These are phyloP conservation scores for Sminthurides bifidus DNA, from an alignment of 1,140 invertebrate species.

Conservation along the genomic window DNA sequence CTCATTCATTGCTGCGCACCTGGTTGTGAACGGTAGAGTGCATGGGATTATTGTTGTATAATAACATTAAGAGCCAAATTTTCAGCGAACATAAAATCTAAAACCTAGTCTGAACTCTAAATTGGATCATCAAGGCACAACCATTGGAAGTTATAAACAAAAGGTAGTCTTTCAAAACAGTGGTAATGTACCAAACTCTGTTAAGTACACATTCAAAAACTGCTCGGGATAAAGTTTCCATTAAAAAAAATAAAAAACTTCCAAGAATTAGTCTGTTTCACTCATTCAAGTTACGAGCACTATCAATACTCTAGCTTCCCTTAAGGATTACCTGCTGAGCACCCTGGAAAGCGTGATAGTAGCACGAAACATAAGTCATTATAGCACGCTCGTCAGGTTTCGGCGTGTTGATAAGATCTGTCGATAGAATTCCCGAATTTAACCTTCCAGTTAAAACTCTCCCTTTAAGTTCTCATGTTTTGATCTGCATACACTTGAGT, in stretches of 20 bases:
- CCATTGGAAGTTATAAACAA: no score
- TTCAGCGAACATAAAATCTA: no score
- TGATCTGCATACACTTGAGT: slow-evolving; percentile 2
- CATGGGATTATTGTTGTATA: no score
- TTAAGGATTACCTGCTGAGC: slow-evolving; percentile 72
- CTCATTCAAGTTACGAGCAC: background rate
- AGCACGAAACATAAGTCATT: slow-evolving; percentile 98
- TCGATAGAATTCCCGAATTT: background rate
- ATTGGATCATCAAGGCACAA: no score
- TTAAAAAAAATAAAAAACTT: background rate
- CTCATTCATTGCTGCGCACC: no score
- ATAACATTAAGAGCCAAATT: no score
- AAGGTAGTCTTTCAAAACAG: no score
- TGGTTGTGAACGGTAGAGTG: no score
- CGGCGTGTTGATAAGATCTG: slow-evolving; percentile 93
- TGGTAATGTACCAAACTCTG: no score
- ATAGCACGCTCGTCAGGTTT: slow-evolving; percentile 95
- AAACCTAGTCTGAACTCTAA: no score
- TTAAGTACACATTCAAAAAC: background rate
- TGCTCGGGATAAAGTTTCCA: background rate
- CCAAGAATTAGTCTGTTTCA: background rate
- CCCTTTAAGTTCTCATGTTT: background rate
- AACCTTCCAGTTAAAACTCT: background rate
- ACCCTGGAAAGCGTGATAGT: slow-evolving; percentile 97
- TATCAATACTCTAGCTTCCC: background rate